Evolutionary conservation across 2,797 vertebrate species (phyloP), one percentile per base, ranked within the genome.

Genomic region (Parotocinclus haroldoi): DNA sequence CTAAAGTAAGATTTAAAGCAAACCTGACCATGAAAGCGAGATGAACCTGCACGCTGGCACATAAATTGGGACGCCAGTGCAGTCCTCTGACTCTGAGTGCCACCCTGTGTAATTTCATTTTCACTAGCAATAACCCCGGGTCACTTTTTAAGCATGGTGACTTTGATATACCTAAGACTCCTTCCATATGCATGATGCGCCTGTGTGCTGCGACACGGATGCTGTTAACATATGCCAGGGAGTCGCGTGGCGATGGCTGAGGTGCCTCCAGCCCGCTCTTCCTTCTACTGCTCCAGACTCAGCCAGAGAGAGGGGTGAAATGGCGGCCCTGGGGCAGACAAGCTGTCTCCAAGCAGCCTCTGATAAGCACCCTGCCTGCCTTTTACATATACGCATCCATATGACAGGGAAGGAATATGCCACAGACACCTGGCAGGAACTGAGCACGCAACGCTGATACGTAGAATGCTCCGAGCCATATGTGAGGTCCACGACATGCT

Each of bases 331-430:
- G 75, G 79, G 88, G 89, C 83, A 82, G 85, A 86, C 88, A 85
- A 87, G 86, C 89, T 90, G 89, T 85, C 86, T 89, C 78, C 80
- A 74, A 84, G 81, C 81, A 78, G 66, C 79, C 83, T 79, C 87
- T 79, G 89, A 91, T 90, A 90, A 91, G 85, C 68, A 69, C 62
- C 72, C 71, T 72, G 62, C 74, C 77, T 84, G 80, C 84, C 81
- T 75, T 71, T 74, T 77, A 82, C 78, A 82, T 79, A 80, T 77
- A 80, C 77, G 73, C 78, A 57, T 66, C 63, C 63, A 80, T 80
- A 77, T 71, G 65, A 78, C 71, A 70, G 75, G 40, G 62, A 53
- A 27, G 67, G 48, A 72, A 75, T 71, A 68, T 75, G 73, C 67
- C 72, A 74, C 69, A 67, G 62, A 74, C 62, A 69, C 74, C 77